A percentile compares a stretch with the other conserved stretches of the same genome.
These are phyloP conservation scores for Meta bourneti DNA, from an alignment of 2,888 invertebrate genomes.

Conservation along the genomic window DNA sequence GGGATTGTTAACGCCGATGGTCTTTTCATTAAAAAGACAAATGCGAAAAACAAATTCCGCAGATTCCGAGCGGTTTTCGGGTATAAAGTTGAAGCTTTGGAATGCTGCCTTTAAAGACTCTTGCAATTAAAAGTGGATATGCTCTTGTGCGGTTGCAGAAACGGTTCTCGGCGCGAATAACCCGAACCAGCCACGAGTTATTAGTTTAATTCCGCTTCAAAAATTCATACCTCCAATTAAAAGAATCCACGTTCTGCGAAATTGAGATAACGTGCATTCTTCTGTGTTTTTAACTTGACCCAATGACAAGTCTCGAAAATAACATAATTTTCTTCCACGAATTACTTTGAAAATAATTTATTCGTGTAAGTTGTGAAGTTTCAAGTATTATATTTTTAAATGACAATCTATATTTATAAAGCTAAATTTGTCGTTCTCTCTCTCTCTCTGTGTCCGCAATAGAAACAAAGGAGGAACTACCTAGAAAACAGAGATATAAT, in stretches of 20 bases:
- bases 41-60: constrained; percentile 22
- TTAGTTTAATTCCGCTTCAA: neutral
- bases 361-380: no score
- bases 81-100: neutral
- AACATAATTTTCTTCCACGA: no score
- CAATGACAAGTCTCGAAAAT: no score
- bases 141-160: neutral
- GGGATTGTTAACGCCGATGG: constrained; percentile 51
- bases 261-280: neutral
- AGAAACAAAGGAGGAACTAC: no score
- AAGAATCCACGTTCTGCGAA: neutral
- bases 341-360: no score
- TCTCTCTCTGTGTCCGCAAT: no score
- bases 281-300: neutral
- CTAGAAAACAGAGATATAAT: no score
- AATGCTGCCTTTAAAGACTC: neutral
- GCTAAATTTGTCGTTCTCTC: no score
- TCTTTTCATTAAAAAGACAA: constrained; percentile 52
- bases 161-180: neutral
- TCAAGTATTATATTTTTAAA: no score
- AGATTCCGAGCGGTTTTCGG: neutral
- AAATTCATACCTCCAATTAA: neutral
- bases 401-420: no score
- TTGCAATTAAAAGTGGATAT: constrained; percentile 14
- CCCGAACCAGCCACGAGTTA: neutral